Conservation (phyloP, 2,797 vertebrate genomes). For the Amblyopsis hoosieri region DNA sequence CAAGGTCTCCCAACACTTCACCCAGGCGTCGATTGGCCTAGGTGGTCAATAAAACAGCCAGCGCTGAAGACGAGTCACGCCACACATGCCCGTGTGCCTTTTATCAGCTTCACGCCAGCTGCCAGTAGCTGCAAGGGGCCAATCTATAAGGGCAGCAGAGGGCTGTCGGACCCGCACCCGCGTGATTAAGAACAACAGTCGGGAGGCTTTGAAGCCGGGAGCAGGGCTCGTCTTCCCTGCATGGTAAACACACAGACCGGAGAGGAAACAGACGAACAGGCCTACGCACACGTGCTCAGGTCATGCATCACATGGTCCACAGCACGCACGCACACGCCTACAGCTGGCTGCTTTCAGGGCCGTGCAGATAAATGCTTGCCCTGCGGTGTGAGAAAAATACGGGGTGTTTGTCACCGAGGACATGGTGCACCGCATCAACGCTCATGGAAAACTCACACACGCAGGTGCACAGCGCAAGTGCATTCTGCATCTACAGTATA, state of each 20-base stretch:
- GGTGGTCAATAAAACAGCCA: slow-evolving; percentile 61
- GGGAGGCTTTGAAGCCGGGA: slow-evolving; percentile 42
- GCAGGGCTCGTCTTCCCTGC: slow-evolving; percentile 37
- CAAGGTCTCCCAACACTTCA: slow-evolving; percentile 53
- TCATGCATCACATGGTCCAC: slow-evolving; percentile 7
- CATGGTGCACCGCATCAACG: not conserved
- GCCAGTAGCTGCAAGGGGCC: slow-evolving; percentile 65
- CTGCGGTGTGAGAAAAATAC: slow-evolving; percentile 25
- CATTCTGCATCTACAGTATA: no score
- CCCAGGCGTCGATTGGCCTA: slow-evolving; percentile 57
- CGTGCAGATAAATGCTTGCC: slow-evolving; percentile 45
- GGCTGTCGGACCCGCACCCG: slow-evolving; percentile 23
- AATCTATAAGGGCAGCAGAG: slow-evolving; percentile 68
- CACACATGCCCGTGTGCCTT: slow-evolving; percentile 57
- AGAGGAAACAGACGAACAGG: slow-evolving; percentile 45
- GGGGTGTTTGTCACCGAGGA: slow-evolving; percentile 14
- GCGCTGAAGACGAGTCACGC: slow-evolving; percentile 14
- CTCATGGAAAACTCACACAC: slow-evolving; percentile 5
- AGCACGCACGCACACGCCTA: slow-evolving; percentile 33
- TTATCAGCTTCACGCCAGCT: slow-evolving; percentile 68
- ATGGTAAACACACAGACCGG: slow-evolving; percentile 29
- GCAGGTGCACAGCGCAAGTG: not conserved
- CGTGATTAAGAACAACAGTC: slow-evolving; percentile 60
- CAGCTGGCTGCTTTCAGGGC: slow-evolving; percentile 51
- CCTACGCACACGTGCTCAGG: slow-evolving; percentile 3